Evolutionary conservation across 2,888 invertebrate species (phyloP).

Genomic region (Clusia tigrina): DNA sequence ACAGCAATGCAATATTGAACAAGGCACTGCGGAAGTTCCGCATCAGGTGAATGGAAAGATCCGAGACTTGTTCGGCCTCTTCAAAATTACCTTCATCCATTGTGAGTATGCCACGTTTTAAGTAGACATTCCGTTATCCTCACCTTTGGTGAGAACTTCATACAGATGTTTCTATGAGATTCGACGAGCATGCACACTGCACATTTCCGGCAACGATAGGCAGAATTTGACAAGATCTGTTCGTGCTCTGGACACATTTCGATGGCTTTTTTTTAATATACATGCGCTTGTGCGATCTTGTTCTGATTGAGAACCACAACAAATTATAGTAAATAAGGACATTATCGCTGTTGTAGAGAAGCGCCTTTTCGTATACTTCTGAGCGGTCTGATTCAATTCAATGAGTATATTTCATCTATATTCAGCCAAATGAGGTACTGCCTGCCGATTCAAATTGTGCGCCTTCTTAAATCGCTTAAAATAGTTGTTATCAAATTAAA

Average conservation of each 20-base stretch:
- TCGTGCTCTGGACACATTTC: conserved; percentile 94
- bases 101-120: conserved; percentile 95
- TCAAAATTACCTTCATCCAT: conserved; percentile 93
- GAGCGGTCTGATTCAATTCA: conserved; percentile 90
- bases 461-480: conserved; percentile 89
- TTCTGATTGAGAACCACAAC: conserved; percentile 94
- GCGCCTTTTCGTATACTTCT: conserved; percentile 92
- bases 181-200: conserved; percentile 79
- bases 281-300: conserved; percentile 87
- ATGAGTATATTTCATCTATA: conserved; percentile 95
- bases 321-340: conserved; percentile 94
- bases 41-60: conserved; percentile 85
- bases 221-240: conserved; percentile 93
- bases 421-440: conserved; percentile 95
- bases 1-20: conserved; percentile 89
- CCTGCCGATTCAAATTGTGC: conserved; percentile 91
- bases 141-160: conserved; percentile 73
- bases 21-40: conserved; percentile 91
- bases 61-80: conserved; percentile 90
- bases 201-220: conserved; percentile 90
- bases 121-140: conserved; percentile 88
- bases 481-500: conserved; percentile 95
- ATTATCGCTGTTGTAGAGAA: conserved; percentile 91
- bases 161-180: conserved; percentile 82
- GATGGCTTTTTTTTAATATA: conserved; percentile 91